phyloP scores from a whole-genome alignment of 2,888 invertebrate genomes.

The Ditylenchus weischeri region DNA sequence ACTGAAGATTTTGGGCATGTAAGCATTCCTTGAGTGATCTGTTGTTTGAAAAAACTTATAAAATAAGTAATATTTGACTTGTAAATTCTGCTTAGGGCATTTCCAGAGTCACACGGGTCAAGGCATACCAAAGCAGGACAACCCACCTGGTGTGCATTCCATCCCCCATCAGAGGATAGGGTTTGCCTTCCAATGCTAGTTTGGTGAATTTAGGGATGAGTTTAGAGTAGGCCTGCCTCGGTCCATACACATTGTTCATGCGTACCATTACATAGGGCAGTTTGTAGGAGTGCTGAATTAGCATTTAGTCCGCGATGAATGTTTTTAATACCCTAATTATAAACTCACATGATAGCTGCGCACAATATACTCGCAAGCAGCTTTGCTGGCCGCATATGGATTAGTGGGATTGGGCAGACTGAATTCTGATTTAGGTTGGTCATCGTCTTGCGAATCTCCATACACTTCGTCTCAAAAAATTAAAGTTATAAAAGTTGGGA shows the following conservation, averaged over 20 bases:
- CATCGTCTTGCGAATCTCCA: constrained; percentile 56
- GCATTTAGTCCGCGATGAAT: too few species aligned
- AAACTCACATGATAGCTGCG: constrained; percentile 47
- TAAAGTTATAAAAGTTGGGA: not conserved
- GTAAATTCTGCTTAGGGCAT: too few species aligned
- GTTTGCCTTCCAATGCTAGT: constrained; percentile 52
- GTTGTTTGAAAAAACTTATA: too few species aligned
- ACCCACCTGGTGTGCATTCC: constrained; percentile 50
- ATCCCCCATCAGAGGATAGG: constrained; percentile 58
- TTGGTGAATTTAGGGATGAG: constrained; percentile 57
- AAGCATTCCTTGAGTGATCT: too few species aligned
- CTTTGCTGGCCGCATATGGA: constrained; percentile 58
- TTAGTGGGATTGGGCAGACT: constrained; percentile 55
- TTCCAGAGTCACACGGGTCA: too few species aligned
- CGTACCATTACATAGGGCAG: constrained; percentile 57
- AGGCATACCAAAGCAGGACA: not conserved
- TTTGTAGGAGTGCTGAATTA: constrained; percentile 56
- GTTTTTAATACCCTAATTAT: not conserved
- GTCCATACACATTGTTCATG: constrained; percentile 42
- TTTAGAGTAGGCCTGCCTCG: constrained; percentile 49
- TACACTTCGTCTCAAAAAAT: constrained; percentile 59
- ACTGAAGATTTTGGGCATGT: too few species aligned
- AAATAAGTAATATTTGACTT: too few species aligned
- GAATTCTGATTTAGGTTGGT: constrained; percentile 49
- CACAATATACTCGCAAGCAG: constrained; percentile 53